A percentile compares a stretch with the other conserved stretches of the same genome.
Conservation (phyloP, 2,113 vertebrate species). For the Nycticryphes semicollaris region DNA sequence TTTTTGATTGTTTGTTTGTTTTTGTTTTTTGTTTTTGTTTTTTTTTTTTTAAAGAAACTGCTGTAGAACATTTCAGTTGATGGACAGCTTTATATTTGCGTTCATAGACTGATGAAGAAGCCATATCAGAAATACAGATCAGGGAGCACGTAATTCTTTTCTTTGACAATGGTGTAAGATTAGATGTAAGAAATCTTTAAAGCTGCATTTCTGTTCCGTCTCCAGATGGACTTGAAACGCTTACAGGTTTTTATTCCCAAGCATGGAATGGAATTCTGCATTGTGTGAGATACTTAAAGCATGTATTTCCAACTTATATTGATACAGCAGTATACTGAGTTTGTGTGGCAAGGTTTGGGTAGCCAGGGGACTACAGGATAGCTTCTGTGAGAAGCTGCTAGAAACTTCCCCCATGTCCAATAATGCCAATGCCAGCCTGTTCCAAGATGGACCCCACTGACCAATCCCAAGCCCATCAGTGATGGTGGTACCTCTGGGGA, state of each 20-base stretch:
- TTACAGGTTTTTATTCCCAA: background rate
- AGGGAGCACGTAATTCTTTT: background rate
- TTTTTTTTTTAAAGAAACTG: background rate
- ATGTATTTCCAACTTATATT: background rate
- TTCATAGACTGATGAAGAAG: background rate
- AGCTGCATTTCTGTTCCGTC: background rate
- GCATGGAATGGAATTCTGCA: background rate
- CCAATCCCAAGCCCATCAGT: background rate
- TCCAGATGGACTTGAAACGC: background rate
- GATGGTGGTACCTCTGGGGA: background rate
- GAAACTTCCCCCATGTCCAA: background rate
- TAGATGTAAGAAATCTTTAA: background rate
- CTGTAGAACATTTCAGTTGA: background rate
- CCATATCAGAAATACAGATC: background rate
- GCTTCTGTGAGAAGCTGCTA: background rate
- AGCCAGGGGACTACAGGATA: background rate
- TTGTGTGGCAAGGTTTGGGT: background rate
- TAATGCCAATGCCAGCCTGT: background rate
- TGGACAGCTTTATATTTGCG: background rate
- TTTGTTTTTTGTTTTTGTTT: too few relatives aligned
- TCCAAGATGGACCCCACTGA: background rate
- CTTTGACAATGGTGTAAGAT: background rate
- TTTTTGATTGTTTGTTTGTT: too few relatives aligned
- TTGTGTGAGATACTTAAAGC: background rate
- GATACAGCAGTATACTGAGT: background rate